Base-by-base conservation (phyloP, 2,888 invertebrate species). In the Kryphioiulus occultus region DNA sequence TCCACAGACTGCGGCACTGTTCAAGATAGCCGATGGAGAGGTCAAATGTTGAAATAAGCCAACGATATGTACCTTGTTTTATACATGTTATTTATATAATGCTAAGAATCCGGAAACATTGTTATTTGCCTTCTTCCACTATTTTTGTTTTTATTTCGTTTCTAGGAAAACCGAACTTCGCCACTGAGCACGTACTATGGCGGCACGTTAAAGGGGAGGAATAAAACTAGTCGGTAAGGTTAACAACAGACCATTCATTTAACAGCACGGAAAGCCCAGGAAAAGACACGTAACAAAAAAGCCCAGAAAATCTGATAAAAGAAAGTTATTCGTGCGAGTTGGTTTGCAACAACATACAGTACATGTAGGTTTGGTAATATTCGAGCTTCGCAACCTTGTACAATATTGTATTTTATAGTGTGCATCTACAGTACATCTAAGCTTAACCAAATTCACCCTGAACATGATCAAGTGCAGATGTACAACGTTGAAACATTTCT, bases 81-180 rank as follows among this genome's bases (percentile, higher is more conserved):
- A 4, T n/a, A 53, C 53, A n/a, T 53, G 53, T 53, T 53, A 53
- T 53, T 53, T 53, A 53, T 53, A n/a, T 53, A 53, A 53, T 53
- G 53, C 53, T 19, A 53, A 53, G 53, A 53, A 53, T 53, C 53
- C 53, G 53, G 53, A 53, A 53, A 53, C 53, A 53, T 53, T 53
- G 53, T 53, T 53, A 53, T 53, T 53, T 53, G 53, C n/a, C n/a
- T 53, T 53, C 53, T 53, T 19, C 9, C 53, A 53, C n/a, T n/a
- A 53, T 53, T 53, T 53, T 53, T 53, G n/a, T 53, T 53, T 53
- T 53, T 53, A 53, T 53, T 53, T 53, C 53, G n/a, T 53, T 53
- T 53, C 53, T n/a, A 53, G 53, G 53, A 53, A 53, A 53, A 53
- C 53, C n/a, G 3, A 53, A 53, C 53, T 53, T 53, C n/a, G 53